Evolutionary conservation across 2,797 vertebrate genomes (phyloP).

Genomic region (Sebastes paucispinis): DNA sequence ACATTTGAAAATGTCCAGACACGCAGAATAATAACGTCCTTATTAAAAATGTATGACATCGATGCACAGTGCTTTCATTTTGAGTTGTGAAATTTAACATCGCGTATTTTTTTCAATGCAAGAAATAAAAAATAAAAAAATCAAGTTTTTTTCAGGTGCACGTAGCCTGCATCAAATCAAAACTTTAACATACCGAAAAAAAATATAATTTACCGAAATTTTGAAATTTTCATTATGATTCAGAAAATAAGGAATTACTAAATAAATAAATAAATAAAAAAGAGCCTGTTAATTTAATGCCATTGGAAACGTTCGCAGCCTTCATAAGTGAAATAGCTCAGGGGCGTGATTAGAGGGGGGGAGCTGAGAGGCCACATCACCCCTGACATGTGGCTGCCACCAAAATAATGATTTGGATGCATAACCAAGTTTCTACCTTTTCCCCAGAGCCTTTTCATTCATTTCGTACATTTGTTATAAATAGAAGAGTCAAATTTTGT

Average conservation of each 20-base stretch:
- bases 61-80: slow-evolving; percentile 44
- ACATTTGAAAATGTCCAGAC: slow-evolving; percentile 17
- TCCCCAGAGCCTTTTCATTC: slow-evolving; percentile 9
- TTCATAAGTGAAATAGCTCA: slow-evolving; percentile 57
- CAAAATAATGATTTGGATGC: slow-evolving; percentile 60
- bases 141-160: neutral
- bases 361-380: slow-evolving; percentile 48
- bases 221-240: neutral
- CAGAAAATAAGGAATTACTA: neutral
- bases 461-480: slow-evolving; percentile 10
- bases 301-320: slow-evolving; percentile 32
- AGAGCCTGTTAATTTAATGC: slow-evolving; percentile 23
- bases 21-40: slow-evolving; percentile 33
- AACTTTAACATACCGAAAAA: neutral
- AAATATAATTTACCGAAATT: neutral
- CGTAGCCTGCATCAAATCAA: neutral
- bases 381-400: slow-evolving; percentile 60
- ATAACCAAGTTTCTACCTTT: slow-evolving; percentile 39
- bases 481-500: neutral
- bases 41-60: slow-evolving; percentile 66
- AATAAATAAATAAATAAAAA: neutral
- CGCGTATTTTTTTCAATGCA: neutral
- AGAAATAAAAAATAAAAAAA: neutral
- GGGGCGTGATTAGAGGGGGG: slow-evolving; percentile 63
- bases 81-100: neutral